phyloP scores from a whole-genome alignment of 1,140 invertebrate genomes.

The Mactra quadrangularis region DNA sequence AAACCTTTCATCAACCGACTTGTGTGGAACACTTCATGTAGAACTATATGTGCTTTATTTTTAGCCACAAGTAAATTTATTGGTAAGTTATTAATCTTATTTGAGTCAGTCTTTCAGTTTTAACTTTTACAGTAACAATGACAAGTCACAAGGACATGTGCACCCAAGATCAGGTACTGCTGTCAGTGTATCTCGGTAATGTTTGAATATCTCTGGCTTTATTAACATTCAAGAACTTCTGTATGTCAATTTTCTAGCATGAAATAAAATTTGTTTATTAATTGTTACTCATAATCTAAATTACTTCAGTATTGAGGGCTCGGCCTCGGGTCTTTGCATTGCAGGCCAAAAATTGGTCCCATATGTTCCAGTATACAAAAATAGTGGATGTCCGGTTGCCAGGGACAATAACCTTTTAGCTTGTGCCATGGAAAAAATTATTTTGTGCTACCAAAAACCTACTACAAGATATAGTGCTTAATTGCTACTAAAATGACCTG shows the following conservation, averaged over 20 bases:
- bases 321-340: too few relatives aligned
- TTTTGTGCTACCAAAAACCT: too few relatives aligned
- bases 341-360: too few relatives aligned
- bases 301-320: too few relatives aligned
- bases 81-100: conserved; percentile 18
- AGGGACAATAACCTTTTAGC: too few relatives aligned
- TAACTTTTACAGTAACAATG: neutral
- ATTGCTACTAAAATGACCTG: too few relatives aligned
- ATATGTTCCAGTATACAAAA: too few relatives aligned
- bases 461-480: too few relatives aligned
- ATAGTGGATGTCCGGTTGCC: too few relatives aligned
- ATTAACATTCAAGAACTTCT: neutral
- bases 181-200: neutral
- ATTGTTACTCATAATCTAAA: too few relatives aligned
- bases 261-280: neutral
- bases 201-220: neutral
- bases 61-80: conserved; percentile 25
- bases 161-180: neutral
- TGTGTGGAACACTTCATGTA: conserved; percentile 17
- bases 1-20: conserved; percentile 13
- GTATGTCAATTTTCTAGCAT: neutral
- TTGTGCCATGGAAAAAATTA: too few relatives aligned
- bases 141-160: neutral
- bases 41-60: conserved; percentile 11
- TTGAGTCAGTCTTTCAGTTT: neutral